Percentiles rank a stretch among this genome's conserved stretches.
phyloP scores from a whole-genome alignment of 2,888 invertebrate genomes.

The Lucinisca nassula region DNA sequence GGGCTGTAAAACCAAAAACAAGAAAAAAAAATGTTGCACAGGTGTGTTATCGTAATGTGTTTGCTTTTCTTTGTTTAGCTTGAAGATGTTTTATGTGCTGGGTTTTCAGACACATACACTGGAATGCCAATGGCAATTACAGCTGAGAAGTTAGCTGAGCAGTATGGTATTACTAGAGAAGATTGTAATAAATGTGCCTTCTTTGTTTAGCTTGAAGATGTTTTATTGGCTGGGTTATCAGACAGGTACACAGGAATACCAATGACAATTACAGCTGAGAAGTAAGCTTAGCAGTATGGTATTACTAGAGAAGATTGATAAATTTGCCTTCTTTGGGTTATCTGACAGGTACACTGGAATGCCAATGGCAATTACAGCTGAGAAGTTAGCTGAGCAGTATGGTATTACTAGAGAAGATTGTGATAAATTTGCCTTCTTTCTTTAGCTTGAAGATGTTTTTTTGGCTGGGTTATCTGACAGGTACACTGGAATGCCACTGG shows the following conservation, averaged over 20 bases:
- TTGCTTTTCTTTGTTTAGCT: conserved; percentile 88
- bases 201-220: conserved; percentile 92
- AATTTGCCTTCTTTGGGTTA: conserved; percentile 93
- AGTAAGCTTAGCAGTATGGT: conserved; percentile 86
- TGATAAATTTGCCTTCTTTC: conserved; percentile 92
- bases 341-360: conserved; percentile 96
- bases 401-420: conserved; percentile 87
- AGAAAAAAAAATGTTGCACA: too few species aligned
- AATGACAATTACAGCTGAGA: conserved; percentile 95
- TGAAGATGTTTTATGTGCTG: conserved; percentile 97
- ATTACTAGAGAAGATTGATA: conserved; percentile 90
- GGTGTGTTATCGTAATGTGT: too few species aligned
- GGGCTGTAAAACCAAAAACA: too few species aligned
- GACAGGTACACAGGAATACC: conserved; percentile 96
- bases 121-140: conserved; percentile 98
- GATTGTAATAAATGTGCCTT: conserved; percentile 93
- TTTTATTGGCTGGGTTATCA: conserved; percentile 95
- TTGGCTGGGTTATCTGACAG: conserved; percentile 96
- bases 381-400: conserved; percentile 87
- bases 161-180: conserved; percentile 84
- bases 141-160: conserved; percentile 87
- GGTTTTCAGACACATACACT: conserved; percentile 95
- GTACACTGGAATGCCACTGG: conserved; percentile 97
- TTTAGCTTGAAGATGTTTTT: conserved; percentile 94
- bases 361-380: conserved; percentile 96